These are phyloP conservation scores for Salvelinus namaycush DNA, from an alignment of 2,113 vertebrate genomes.

Conservation along the genomic window DNA sequence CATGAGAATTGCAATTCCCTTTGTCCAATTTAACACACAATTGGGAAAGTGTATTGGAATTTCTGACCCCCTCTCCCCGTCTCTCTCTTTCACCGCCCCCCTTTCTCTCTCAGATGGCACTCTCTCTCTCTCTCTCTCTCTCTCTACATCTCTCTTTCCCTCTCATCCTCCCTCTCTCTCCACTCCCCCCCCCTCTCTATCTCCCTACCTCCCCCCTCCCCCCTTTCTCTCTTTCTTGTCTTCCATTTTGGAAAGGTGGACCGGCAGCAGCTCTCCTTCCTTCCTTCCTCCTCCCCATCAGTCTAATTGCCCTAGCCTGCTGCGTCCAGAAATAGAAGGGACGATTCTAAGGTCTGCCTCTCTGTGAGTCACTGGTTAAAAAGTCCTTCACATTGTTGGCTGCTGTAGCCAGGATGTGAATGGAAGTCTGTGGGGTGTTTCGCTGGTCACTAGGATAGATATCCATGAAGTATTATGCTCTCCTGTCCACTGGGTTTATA, in stretches of 20 bases:
- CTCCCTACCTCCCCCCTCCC: conserved; percentile 32
- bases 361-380: conserved; percentile 59
- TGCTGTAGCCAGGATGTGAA: conserved; percentile 19
- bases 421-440: conserved; percentile 6
- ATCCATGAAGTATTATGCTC: conserved; percentile 7
- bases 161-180: too few relatives aligned
- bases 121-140: not conserved
- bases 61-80: conserved; percentile 14
- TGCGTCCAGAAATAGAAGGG: conserved; percentile 66
- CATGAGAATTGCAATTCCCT: conserved; percentile 4
- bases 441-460: conserved; percentile 20
- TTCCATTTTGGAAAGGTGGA: not conserved
- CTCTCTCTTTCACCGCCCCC: conserved; percentile 25
- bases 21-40: not conserved
- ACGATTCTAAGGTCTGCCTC: conserved; percentile 44
- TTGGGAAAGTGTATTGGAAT: too few relatives aligned
- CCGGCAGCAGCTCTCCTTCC: not conserved
- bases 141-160: not conserved
- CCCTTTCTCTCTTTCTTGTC: conserved; percentile 28
- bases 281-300: conserved; percentile 61
- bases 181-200: too few relatives aligned
- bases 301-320: conserved; percentile 58
- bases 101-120: not conserved
- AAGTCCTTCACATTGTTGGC: conserved; percentile 40
- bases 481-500: not conserved